These are phyloP conservation scores for Monomorium pharaonis DNA, from an alignment of 1,140 invertebrate species.

Conservation along the genomic window DNA sequence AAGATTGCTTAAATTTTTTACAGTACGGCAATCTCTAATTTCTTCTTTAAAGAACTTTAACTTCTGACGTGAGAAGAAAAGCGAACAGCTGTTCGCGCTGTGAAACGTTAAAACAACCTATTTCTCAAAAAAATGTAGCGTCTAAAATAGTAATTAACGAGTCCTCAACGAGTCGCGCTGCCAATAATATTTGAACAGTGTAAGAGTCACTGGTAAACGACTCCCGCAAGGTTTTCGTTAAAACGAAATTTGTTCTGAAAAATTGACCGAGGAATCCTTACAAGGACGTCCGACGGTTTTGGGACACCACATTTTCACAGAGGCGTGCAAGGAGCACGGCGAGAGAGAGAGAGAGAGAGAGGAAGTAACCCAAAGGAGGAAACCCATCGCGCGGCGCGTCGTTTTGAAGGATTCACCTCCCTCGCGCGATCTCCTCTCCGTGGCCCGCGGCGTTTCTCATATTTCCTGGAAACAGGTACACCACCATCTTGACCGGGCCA, in stretches of 20 bases:
- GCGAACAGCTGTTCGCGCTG: too few relatives aligned
- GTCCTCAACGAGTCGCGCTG: too few relatives aligned
- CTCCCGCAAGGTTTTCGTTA: too few relatives aligned
- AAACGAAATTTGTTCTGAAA: too few relatives aligned
- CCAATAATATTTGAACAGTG: too few relatives aligned
- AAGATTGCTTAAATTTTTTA: neutral
- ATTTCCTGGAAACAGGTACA: constrained; percentile 34
- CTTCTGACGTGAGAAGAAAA: too few relatives aligned
- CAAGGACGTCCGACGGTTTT: neutral
- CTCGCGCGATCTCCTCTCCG: neutral
- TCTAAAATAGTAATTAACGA: too few relatives aligned
- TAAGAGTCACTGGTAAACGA: too few relatives aligned
- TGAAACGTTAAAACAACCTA: too few relatives aligned
- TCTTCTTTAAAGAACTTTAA: too few relatives aligned
- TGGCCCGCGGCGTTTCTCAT: constrained; percentile 5
- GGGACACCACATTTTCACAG: neutral
- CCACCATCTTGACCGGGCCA: neutral
- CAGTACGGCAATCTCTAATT: too few relatives aligned
- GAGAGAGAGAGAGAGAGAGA: neutral
- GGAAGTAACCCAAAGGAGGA: neutral
- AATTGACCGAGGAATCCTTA: neutral
- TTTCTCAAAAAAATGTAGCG: too few relatives aligned
- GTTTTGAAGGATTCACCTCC: constrained; percentile 31
- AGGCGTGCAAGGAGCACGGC: neutral
- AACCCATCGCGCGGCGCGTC: neutral